phyloP scores from a whole-genome alignment of 2,797 vertebrate species.

The Myripristis jacobus region DNA sequence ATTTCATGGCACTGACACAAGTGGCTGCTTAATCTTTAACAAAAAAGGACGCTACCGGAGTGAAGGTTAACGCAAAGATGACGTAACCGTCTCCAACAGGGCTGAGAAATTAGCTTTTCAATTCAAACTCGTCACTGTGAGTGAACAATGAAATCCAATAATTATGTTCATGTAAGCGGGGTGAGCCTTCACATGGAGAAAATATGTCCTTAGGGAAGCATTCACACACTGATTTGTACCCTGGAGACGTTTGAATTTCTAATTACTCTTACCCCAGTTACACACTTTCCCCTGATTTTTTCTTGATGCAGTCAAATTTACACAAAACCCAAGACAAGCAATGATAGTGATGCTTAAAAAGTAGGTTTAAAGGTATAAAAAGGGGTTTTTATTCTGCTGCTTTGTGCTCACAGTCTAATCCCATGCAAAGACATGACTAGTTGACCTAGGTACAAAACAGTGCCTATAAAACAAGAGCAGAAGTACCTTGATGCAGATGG shows the following conservation, averaged over 20 bases:
- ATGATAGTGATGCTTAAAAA: background rate
- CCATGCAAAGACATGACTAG: background rate
- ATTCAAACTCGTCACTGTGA: slow-evolving; percentile 12
- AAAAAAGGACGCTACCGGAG: slow-evolving; percentile 23
- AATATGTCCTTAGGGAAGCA: background rate
- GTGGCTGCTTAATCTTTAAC: slow-evolving; percentile 71
- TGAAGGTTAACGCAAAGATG: slow-evolving; percentile 54
- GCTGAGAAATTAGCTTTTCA: slow-evolving; percentile 8
- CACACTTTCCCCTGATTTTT: no score
- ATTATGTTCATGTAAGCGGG: background rate
- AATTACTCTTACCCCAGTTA: no score
- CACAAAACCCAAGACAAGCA: background rate
- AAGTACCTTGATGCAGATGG: slow-evolving; percentile 76
- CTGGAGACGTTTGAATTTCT: background rate
- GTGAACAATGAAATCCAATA: slow-evolving; percentile 3
- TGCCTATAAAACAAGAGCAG: slow-evolving; percentile 4
- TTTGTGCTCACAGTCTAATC: background rate
- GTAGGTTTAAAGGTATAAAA: background rate
- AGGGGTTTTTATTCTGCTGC: background rate
- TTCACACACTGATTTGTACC: background rate
- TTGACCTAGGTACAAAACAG: slow-evolving; percentile 2
- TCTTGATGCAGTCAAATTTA: background rate
- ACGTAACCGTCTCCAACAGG: slow-evolving; percentile 21
- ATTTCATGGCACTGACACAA: slow-evolving; percentile 14
- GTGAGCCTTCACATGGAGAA: background rate